A percentile compares a stretch with the other conserved stretches of the same genome.
phyloP scores from a whole-genome alignment of 2,888 invertebrate genomes.

The Herminia tarsipennalis region DNA sequence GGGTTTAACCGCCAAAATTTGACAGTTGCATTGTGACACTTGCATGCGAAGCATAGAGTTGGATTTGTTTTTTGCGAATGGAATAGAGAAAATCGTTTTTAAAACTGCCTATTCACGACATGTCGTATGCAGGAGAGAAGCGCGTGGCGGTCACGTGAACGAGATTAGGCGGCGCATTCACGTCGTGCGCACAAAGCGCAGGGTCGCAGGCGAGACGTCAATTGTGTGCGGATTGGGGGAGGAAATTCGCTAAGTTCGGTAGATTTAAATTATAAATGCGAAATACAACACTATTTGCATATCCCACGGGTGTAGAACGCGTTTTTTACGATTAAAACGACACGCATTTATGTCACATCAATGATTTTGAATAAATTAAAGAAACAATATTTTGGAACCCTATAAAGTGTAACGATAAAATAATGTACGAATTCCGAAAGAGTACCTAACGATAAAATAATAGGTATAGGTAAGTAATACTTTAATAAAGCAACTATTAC shows the following conservation, averaged over 20 bases:
- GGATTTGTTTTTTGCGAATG: conserved; percentile 36
- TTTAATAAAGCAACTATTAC: no score
- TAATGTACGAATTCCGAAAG: no score
- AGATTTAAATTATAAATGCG: conserved; percentile 82
- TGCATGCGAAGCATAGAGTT: conserved; percentile 48
- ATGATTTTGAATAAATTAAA: conserved; percentile 30
- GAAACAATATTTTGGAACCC: no score
- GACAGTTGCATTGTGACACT: conserved; percentile 53
- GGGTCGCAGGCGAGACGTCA: conserved; percentile 75
- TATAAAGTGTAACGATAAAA: no score
- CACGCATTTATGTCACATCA: conserved; percentile 32
- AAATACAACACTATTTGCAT: conserved; percentile 79
- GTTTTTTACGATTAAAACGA: conserved; percentile 43
- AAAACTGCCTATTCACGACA: conserved; percentile 59
- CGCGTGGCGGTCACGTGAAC: conserved; percentile 79
- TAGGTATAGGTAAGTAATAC: no score
- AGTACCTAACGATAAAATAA: no score
- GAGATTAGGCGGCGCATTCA: conserved; percentile 81
- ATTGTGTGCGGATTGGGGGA: conserved; percentile 78
- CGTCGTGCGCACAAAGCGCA: conserved; percentile 76
- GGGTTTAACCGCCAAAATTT: conserved; percentile 58
- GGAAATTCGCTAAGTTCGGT: conserved; percentile 80
- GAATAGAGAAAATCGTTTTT: conserved; percentile 46
- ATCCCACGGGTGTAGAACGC: conserved; percentile 71
- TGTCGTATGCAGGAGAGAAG: conserved; percentile 76